These are phyloP conservation scores for Festucalex cinctus DNA, from an alignment of 2,113 vertebrate genomes.

Conservation along the genomic window DNA sequence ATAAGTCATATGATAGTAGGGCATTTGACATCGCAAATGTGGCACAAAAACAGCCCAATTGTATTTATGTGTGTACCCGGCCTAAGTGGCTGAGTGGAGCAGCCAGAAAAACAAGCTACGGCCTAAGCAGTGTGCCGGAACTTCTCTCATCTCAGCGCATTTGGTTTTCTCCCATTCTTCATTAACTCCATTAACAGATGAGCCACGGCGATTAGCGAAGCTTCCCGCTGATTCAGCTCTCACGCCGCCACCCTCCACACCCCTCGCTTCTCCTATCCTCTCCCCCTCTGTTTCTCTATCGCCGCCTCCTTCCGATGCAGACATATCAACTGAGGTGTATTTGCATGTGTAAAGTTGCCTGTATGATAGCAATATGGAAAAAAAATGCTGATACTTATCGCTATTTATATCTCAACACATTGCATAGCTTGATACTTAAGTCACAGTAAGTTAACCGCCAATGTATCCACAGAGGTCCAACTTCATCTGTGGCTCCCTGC, in stretches of 20 bases:
- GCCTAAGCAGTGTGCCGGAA: constrained; percentile 78
- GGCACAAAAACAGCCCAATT: too few species aligned
- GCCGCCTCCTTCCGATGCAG: constrained; percentile 57
- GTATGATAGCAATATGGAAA: not conserved
- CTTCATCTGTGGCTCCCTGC: constrained; percentile 47
- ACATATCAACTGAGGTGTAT: constrained; percentile 16
- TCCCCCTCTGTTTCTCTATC: constrained; percentile 47
- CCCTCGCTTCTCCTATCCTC: constrained; percentile 13
- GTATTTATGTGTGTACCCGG: too few species aligned
- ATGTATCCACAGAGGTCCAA: constrained; percentile 39
- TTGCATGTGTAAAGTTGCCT: constrained; percentile 10
- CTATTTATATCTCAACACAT: constrained; percentile 31
- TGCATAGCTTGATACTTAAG: constrained; percentile 41
- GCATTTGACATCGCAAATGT: too few species aligned
- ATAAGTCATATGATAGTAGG: too few species aligned
- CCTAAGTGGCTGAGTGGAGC: constrained; percentile 17
- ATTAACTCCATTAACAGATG: constrained; percentile 86
- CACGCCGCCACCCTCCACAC: constrained; percentile 36
- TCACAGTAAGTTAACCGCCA: constrained; percentile 40
- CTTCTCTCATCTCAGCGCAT: constrained; percentile 81
- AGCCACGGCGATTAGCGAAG: constrained; percentile 77
- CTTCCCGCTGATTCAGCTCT: constrained; percentile 81
- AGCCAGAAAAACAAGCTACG: constrained; percentile 49
- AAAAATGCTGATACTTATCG: constrained; percentile 5
- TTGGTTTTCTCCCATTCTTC: constrained; percentile 79